A percentile compares a stretch with the other conserved stretches of the same genome.
Conservation (phyloP, 2,797 vertebrate genomes). For the Xenopus petersii region DNA sequence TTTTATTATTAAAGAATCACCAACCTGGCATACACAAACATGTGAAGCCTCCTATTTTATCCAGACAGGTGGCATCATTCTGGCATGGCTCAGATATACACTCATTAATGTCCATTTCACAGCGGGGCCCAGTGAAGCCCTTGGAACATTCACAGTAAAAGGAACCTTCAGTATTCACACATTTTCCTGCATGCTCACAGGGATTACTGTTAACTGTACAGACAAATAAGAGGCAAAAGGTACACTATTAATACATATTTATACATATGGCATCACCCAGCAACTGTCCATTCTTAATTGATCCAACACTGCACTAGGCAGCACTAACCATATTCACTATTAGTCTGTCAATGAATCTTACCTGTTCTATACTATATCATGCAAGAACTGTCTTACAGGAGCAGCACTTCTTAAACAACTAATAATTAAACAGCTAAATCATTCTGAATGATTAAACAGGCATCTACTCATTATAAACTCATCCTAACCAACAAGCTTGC, state of each 20-base stretch:
- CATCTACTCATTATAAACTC: no score
- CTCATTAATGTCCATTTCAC: constrained; percentile 53
- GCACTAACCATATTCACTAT: no score
- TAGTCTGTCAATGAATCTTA: no score
- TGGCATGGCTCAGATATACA: constrained; percentile 60
- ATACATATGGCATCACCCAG: neutral
- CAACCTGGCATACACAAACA: constrained; percentile 63
- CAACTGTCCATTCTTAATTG: no score
- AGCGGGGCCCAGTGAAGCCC: constrained; percentile 58
- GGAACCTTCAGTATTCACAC: constrained; percentile 59
- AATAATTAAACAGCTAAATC: no score
- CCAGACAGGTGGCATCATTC: constrained; percentile 55
- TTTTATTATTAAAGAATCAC: neutral
- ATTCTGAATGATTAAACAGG: no score
- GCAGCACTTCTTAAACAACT: no score
- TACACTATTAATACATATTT: neutral
- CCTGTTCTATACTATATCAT: no score
- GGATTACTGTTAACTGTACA: constrained; percentile 40
- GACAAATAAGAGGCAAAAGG: neutral
- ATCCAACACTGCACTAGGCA: no score
- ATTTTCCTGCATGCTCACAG: constrained; percentile 58
- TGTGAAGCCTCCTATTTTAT: constrained; percentile 58
- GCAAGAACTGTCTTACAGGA: no score
- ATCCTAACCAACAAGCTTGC: neutral
- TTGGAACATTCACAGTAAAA: constrained; percentile 56